Conservation (phyloP, 2,888 invertebrate species). For the Halocaridina rubra region DNA sequence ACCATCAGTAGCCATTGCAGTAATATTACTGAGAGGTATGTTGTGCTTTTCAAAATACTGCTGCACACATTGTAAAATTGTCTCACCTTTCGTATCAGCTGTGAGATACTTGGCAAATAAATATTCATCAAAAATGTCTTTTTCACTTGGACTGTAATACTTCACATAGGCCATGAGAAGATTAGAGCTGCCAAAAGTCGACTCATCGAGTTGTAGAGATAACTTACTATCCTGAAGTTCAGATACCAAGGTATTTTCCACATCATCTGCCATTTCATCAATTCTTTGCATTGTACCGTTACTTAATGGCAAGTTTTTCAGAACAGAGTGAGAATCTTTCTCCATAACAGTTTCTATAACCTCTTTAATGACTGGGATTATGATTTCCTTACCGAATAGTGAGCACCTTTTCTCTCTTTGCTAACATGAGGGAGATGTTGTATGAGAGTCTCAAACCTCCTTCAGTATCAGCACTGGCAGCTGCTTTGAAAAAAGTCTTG, state of each 20-base stretch:
- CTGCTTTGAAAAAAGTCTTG: too few species aligned
- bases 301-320: conserved; percentile 19
- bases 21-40: conserved; percentile 42
- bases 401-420: neutral
- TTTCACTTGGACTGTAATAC: conserved; percentile 23
- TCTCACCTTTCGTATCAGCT: conserved; percentile 40
- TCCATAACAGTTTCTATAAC: conserved; percentile 28
- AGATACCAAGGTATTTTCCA: conserved; percentile 17
- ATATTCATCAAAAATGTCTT: conserved; percentile 35
- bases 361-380: conserved; percentile 34
- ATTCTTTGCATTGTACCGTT: conserved; percentile 3
- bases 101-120: conserved; percentile 28
- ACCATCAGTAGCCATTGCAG: neutral
- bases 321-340: conserved; percentile 20
- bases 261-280: conserved; percentile 30
- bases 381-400: neutral
- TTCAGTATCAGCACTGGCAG: too few species aligned
- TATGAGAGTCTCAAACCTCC: conserved; percentile 5
- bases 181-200: neutral
- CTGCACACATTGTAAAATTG: conserved; percentile 37
- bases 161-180: conserved; percentile 36
- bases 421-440: neutral
- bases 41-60: conserved; percentile 37
- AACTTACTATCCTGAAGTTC: conserved; percentile 25
- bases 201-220: conserved; percentile 29